Evolutionary conservation across 2,113 vertebrate genomes (phyloP).

Genomic region (Malurus elegans): DNA sequence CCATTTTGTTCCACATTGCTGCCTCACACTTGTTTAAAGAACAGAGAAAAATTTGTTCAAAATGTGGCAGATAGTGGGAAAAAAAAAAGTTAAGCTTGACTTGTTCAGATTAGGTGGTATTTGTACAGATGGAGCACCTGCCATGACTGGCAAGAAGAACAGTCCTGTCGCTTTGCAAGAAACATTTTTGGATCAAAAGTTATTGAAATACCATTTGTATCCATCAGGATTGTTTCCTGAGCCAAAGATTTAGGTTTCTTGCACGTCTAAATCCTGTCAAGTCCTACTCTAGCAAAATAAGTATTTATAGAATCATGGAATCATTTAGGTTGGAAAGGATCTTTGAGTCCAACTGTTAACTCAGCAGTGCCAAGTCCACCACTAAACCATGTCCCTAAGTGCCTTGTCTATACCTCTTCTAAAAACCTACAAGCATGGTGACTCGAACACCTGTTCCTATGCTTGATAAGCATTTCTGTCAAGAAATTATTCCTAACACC

Average conservation of each 20-base stretch:
- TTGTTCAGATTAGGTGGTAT: slow-evolving; percentile 19
- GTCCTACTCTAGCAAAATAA: background rate
- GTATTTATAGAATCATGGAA: background rate
- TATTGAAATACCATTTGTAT: slow-evolving; percentile 42
- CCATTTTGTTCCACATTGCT: slow-evolving; percentile 32
- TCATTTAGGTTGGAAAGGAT: background rate
- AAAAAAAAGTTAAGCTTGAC: background rate
- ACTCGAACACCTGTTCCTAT: background rate
- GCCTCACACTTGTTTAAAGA: slow-evolving; percentile 36
- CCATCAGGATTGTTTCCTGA: background rate
- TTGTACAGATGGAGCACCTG: slow-evolving; percentile 58
- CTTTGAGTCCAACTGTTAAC: background rate
- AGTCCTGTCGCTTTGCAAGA: background rate
- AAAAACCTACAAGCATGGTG: background rate
- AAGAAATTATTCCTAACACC: background rate
- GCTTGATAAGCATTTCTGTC: background rate
- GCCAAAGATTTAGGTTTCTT: slow-evolving; percentile 33
- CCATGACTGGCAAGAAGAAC: slow-evolving; percentile 47
- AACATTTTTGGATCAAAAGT: slow-evolving; percentile 13
- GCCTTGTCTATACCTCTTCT: background rate
- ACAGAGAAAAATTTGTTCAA: slow-evolving; percentile 26
- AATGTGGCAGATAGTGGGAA: slow-evolving; percentile 6
- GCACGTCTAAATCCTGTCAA: slow-evolving; percentile 16
- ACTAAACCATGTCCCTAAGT: background rate
- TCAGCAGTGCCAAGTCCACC: background rate